Evolutionary conservation across 2,888 invertebrate genomes (phyloP).

Genomic region (Balanococcus diminutus): DNA sequence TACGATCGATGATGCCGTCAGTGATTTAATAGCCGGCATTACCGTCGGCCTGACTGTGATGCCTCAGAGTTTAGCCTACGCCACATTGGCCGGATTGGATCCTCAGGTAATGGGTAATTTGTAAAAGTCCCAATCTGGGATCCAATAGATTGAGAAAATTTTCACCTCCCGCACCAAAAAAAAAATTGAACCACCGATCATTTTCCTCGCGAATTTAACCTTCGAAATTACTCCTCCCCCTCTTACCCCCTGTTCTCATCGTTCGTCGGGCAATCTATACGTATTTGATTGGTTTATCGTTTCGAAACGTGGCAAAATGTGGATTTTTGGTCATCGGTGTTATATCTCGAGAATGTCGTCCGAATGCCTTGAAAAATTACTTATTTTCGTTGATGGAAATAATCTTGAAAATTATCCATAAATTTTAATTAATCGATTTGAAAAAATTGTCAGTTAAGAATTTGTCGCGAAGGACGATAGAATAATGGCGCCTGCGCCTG

Average conservation of each 20-base stretch:
- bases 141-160: too few relatives aligned
- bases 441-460: neutral
- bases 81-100: constrained; percentile 83
- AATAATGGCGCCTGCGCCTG: neutral
- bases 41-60: constrained; percentile 92
- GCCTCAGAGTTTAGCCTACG: constrained; percentile 92
- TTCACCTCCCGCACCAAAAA: too few relatives aligned
- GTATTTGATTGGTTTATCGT: neutral
- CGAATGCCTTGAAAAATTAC: neutral
- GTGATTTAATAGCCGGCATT: constrained; percentile 88
- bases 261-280: too few relatives aligned
- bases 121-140: too few relatives aligned
- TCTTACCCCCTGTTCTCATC: too few relatives aligned
- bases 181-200: too few relatives aligned
- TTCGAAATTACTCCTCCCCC: too few relatives aligned
- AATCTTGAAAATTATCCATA: neutral
- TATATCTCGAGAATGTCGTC: neutral
- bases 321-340: neutral
- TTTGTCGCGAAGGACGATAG: neutral
- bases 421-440: neutral
- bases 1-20: constrained; percentile 75
- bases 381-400: constrained; percentile 2
- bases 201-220: too few relatives aligned
- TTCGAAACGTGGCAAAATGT: neutral
- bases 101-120: constrained; percentile 71